Conservation (phyloP, 2,113 vertebrate species). For the Rhynchopsitta pachyrhyncha region DNA sequence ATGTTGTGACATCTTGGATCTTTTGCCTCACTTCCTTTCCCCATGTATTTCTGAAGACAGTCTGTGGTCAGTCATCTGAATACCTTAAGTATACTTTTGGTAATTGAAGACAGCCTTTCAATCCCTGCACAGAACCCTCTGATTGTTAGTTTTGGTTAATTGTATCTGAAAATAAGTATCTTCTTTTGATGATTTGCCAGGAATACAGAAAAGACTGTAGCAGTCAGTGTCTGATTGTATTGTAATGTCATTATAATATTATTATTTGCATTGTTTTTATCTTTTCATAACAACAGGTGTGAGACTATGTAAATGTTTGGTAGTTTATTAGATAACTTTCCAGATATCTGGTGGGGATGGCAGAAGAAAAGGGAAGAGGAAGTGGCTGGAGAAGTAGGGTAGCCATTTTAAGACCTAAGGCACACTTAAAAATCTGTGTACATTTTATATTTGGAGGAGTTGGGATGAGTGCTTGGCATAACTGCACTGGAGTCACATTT, state of each 20-base stretch:
- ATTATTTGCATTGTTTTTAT: not conserved
- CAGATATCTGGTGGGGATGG: not conserved
- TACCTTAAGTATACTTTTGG: not conserved
- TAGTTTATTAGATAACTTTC: not conserved
- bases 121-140: not conserved
- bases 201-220: not conserved
- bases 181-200: not conserved
- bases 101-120: not conserved
- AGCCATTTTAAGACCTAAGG: not conserved
- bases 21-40: not conserved
- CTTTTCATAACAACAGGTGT: not conserved
- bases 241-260: not conserved
- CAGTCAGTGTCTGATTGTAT: not conserved
- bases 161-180: not conserved
- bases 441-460: not conserved
- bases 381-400: not conserved
- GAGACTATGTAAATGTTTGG: not conserved
- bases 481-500: not conserved
- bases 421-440: not conserved
- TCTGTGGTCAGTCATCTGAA: too few relatives aligned
- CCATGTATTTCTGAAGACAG: not conserved
- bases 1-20: not conserved
- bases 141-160: not conserved
- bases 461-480: not conserved
- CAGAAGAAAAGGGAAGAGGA: not conserved